phyloP scores from a whole-genome alignment of 2,888 invertebrate genomes.

The Philonicus albiceps region DNA sequence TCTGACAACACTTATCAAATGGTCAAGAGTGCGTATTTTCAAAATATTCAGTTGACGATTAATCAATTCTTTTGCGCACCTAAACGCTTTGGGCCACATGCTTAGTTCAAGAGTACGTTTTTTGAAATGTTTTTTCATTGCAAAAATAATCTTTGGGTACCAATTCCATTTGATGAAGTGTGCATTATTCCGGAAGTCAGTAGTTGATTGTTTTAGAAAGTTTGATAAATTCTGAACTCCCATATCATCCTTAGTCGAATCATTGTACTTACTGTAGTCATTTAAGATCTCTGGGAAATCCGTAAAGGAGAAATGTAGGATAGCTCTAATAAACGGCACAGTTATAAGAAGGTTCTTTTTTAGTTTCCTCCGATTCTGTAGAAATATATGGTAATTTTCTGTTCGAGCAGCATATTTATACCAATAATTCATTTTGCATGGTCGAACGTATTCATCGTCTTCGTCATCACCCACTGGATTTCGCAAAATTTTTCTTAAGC shows the following conservation, averaged over 20 bases:
- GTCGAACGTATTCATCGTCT: slow-evolving; percentile 63
- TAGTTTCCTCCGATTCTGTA: slow-evolving; percentile 67
- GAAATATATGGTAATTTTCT: slow-evolving; percentile 67
- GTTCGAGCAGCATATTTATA: slow-evolving; percentile 73
- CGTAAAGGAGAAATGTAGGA: slow-evolving; percentile 56
- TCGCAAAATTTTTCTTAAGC: slow-evolving; percentile 71
- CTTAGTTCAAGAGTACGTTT: slow-evolving; percentile 54
- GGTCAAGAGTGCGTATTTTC: slow-evolving; percentile 72
- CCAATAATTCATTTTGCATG: slow-evolving; percentile 55
- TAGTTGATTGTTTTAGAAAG: slow-evolving; percentile 54
- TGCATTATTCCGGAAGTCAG: slow-evolving; percentile 60
- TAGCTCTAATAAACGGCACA: slow-evolving; percentile 69
- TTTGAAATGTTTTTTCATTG: slow-evolving; percentile 57
- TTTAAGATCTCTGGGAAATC: slow-evolving; percentile 62
- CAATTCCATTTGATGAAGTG: slow-evolving; percentile 62
- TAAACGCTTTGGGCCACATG: slow-evolving; percentile 58
- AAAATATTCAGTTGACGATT: slow-evolving; percentile 72
- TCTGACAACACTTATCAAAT: slow-evolving; percentile 68
- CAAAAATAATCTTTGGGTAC: slow-evolving; percentile 61
- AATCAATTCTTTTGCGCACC: slow-evolving; percentile 65
- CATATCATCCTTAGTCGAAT: background rate
- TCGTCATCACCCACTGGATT: slow-evolving; percentile 67
- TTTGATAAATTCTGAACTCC: slow-evolving; percentile 47
- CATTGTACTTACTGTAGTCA: slow-evolving; percentile 55
- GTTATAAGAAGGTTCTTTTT: slow-evolving; percentile 68